Evolutionary conservation across 2,797 vertebrate genomes (phyloP).

Genomic region (Psittacula derbiana): DNA sequence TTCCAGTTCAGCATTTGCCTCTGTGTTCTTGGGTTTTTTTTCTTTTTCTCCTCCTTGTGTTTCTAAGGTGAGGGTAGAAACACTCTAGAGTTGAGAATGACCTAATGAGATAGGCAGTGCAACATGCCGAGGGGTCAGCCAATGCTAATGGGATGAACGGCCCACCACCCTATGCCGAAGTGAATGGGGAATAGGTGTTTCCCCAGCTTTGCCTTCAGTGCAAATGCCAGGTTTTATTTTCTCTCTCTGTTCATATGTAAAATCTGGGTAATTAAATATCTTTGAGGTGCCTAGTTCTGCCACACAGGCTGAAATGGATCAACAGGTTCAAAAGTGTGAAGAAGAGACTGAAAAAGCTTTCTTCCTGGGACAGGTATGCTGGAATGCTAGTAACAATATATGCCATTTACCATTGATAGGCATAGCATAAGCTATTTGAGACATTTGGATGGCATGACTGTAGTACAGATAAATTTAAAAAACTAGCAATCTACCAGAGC

Average conservation of each 20-base stretch:
- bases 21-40: background rate
- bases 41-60: background rate
- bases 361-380: background rate
- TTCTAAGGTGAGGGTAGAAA: background rate
- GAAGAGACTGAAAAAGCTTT: background rate
- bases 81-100: background rate
- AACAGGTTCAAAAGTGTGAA: background rate
- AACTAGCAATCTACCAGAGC: background rate
- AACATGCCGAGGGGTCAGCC: rapidly evolving
- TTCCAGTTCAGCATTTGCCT: background rate
- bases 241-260: background rate
- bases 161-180: rapidly evolving
- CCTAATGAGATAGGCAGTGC: background rate
- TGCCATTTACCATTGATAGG: background rate
- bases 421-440: background rate
- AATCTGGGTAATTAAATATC: background rate
- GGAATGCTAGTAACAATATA: background rate
- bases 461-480: background rate
- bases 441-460: background rate
- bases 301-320: background rate
- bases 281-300: background rate
- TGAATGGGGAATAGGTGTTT: background rate
- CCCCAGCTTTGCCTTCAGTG: background rate
- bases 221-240: background rate
- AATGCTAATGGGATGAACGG: rapidly evolving